A percentile compares a stretch with the other conserved stretches of the same genome.
These are phyloP conservation scores for Istiophorus platypterus DNA, from an alignment of 2,113 vertebrate species.

Conservation along the genomic window DNA sequence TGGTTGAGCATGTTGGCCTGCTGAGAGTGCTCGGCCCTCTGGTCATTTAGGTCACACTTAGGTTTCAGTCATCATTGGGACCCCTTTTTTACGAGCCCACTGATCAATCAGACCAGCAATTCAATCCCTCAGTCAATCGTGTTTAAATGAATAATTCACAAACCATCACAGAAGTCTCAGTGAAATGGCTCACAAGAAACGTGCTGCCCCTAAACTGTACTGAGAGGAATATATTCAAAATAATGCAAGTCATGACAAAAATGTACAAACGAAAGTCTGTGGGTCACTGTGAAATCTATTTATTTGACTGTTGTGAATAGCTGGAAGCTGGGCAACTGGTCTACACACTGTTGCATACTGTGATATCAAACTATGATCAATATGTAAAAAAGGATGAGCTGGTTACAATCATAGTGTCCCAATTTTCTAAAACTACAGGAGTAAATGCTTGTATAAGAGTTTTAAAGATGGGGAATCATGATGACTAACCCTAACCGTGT, in stretches of 20 bases:
- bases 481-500: neutral
- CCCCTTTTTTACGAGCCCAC: constrained; percentile 74
- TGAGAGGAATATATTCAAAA: constrained; percentile 43
- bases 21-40: constrained; percentile 44
- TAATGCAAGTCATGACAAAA: constrained; percentile 25
- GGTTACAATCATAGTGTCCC: neutral
- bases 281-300: constrained; percentile 3
- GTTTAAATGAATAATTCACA: constrained; percentile 80
- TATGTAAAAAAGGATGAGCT: neutral
- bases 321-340: neutral
- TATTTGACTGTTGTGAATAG: neutral
- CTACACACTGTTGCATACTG: neutral
- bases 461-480: neutral
- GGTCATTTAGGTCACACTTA: constrained; percentile 72
- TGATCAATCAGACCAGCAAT: constrained; percentile 79
- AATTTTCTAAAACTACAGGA: neutral
- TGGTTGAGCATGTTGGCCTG: neutral
- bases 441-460: neutral
- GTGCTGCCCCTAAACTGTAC: constrained; percentile 27
- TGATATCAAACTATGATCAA: neutral
- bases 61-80: constrained; percentile 71
- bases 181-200: constrained; percentile 58
- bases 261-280: constrained; percentile 23
- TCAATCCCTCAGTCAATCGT: constrained; percentile 77
- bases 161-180: constrained; percentile 65